Conservation (phyloP, 2,888 invertebrate genomes). For the Pelosia muscerda region DNA sequence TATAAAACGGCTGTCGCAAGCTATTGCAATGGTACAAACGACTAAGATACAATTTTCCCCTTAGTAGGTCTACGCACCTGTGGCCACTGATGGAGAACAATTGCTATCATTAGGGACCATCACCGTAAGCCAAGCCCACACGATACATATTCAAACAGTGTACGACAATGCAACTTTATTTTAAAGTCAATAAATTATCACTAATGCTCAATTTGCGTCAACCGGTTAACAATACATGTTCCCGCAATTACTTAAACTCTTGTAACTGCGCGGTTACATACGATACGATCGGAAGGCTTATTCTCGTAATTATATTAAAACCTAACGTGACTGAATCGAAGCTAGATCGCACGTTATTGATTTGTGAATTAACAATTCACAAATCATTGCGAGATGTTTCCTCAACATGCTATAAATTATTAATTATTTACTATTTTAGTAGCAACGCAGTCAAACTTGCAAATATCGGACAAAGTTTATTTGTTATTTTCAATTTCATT, state of each 20-base stretch:
- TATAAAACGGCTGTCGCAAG: constrained; percentile 43
- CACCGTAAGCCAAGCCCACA: constrained; percentile 72
- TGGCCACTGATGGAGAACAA: constrained; percentile 82
- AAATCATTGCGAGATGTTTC: background rate
- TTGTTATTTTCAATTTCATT: background rate
- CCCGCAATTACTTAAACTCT: constrained; percentile 87
- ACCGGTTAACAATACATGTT: constrained; percentile 84
- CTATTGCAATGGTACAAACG: constrained; percentile 39
- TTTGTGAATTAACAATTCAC: background rate
- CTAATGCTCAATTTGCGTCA: constrained; percentile 87
- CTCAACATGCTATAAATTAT: background rate
- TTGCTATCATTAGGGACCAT: constrained; percentile 82
- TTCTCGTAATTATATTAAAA: constrained; percentile 14
- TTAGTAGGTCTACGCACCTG: constrained; percentile 72
- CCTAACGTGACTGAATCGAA: background rate
- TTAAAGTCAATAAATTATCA: constrained; percentile 85
- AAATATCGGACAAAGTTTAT: background rate
- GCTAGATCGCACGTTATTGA: background rate
- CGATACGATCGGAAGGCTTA: constrained; percentile 74
- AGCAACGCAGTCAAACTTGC: background rate
- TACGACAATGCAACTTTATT: constrained; percentile 82
- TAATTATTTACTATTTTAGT: no score
- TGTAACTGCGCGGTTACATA: constrained; percentile 78
- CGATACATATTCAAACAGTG: constrained; percentile 83
- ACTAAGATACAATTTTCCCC: constrained; percentile 49